Evolutionary conservation across 1,140 invertebrate genomes (phyloP).

Genomic region (Diabrotica virgifera): DNA sequence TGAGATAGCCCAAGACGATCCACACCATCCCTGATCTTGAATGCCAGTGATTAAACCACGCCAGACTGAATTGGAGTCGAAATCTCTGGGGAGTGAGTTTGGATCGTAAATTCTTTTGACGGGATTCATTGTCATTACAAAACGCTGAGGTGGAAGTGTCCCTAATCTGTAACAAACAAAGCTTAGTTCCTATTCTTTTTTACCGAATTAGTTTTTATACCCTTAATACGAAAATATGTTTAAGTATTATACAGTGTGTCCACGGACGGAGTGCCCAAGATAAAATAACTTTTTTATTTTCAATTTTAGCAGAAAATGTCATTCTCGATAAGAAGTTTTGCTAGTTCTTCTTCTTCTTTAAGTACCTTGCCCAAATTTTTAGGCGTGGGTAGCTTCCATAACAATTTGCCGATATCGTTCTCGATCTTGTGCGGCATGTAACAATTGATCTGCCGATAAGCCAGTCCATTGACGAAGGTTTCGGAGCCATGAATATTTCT

Average conservation of each 20-base stretch:
- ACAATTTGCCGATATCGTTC: no score
- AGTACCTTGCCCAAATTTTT: no score
- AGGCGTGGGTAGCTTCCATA: no score
- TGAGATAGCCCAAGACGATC: conserved; percentile 88
- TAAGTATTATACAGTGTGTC: not conserved
- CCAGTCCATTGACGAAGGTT: no score
- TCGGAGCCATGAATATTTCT: no score
- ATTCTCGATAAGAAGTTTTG: no score
- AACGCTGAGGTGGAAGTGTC: conserved; percentile 55
- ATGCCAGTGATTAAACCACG: conserved; percentile 66
- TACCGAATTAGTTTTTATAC: not conserved
- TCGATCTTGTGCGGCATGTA: no score
- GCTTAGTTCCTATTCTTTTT: not conserved
- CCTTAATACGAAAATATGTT: not conserved
- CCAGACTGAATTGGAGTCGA: conserved; percentile 78
- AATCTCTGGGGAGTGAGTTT: conserved; percentile 58
- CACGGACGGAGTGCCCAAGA: no score
- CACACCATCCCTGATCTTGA: conserved; percentile 88
- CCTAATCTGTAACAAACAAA: conserved; percentile 43
- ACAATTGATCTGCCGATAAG: no score
- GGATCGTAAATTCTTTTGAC: conserved; percentile 61
- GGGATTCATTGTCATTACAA: conserved; percentile 68
- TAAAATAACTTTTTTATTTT: no score
- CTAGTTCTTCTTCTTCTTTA: no score
- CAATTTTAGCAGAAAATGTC: no score